phyloP scores from a whole-genome alignment of 2,888 invertebrate species.

The Ryuthela nishihirai region DNA sequence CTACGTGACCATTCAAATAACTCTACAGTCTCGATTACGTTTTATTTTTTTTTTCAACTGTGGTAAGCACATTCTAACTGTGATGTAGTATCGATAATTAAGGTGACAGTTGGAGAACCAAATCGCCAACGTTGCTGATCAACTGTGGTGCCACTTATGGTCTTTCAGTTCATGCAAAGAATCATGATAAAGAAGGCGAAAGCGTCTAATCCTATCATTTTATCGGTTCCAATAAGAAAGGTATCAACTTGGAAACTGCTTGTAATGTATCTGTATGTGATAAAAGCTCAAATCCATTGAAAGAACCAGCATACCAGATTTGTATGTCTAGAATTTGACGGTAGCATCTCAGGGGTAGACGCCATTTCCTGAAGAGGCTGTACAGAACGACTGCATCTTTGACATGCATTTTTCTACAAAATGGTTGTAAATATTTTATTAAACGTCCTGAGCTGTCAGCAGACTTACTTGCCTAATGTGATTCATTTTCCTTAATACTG shows the following conservation, averaged over 20 bases:
- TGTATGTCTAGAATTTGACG: conserved; percentile 26
- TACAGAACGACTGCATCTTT: conserved; percentile 34
- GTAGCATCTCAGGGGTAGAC: conserved; percentile 33
- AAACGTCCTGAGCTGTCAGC: conserved; percentile 35
- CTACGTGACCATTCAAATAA: too few relatives aligned
- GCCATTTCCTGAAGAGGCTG: conserved; percentile 34
- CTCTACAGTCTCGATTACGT: too few relatives aligned
- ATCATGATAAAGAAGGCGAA: too few relatives aligned
- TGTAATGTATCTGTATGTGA: too few relatives aligned
- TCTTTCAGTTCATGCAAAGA: conserved; percentile 34
- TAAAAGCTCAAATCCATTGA: conserved; percentile 31
- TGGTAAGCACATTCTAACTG: conserved; percentile 35
- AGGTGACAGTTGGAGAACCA: conserved; percentile 10
- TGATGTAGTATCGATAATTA: conserved; percentile 28
- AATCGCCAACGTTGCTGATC: conserved; percentile 18
- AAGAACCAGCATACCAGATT: conserved; percentile 14
- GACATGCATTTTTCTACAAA: conserved; percentile 35
- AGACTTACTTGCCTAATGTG: too few relatives aligned
- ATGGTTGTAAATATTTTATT: conserved; percentile 39
- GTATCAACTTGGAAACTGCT: too few relatives aligned
- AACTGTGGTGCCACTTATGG: conserved; percentile 26
- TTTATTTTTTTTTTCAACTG: conserved; percentile 34
- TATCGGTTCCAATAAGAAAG: too few relatives aligned
- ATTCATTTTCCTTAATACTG: too few relatives aligned
- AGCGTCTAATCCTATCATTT: too few relatives aligned